Conservation (phyloP, 2,888 invertebrate species). For the Coelopa pilipes region DNA sequence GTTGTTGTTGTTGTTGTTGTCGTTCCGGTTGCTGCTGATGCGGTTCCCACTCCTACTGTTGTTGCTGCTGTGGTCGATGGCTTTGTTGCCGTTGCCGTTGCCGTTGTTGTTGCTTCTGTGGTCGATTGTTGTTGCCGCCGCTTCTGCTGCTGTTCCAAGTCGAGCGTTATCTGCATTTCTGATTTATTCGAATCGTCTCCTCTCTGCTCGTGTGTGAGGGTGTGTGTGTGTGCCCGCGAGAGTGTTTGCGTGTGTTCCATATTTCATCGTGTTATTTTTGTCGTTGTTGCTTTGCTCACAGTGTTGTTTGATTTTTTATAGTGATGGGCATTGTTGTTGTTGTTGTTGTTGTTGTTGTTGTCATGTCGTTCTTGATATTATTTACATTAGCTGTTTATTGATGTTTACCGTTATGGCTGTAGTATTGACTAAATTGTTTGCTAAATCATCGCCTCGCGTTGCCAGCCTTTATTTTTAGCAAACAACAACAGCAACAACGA, state of each 20-base stretch:
- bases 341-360: neutral
- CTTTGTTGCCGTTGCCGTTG: no score
- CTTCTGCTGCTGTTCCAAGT: neutral
- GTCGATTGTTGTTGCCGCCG: no score
- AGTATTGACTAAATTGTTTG: constrained; percentile 4
- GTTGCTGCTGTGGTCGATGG: neutral
- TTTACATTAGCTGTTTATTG: constrained; percentile 15
- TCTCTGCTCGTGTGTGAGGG: no score
- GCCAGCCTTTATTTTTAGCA: constrained; percentile 22
- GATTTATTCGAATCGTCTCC: constrained; percentile 1
- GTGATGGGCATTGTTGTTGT: no score
- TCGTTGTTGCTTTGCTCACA: neutral
- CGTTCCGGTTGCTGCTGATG: neutral
- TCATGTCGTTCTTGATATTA: neutral
- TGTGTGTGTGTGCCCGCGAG: neutral
- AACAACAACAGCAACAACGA: neutral
- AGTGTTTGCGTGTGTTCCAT: neutral
- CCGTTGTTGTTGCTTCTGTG: neutral
- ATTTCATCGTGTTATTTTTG: neutral
- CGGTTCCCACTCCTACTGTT: neutral
- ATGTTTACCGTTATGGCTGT: constrained; percentile 6
- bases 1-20: neutral
- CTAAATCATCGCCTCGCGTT: neutral
- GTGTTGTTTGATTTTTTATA: no score
- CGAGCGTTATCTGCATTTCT: neutral